These are phyloP conservation scores for Portevinia maculata DNA, from an alignment of 2,888 invertebrate species.

Conservation along the genomic window DNA sequence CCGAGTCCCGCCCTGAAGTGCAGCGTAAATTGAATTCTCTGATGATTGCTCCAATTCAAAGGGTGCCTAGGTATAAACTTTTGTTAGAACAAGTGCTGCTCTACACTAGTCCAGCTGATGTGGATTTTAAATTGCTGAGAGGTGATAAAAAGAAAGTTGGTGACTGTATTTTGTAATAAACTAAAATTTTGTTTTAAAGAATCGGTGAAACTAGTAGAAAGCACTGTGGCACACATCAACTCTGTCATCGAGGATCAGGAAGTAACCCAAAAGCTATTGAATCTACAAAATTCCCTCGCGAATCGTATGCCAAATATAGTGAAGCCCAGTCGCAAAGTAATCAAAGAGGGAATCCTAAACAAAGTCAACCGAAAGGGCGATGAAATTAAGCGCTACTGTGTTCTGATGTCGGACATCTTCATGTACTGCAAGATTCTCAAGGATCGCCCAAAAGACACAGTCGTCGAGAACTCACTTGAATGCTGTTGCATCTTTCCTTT, in stretches of 20 bases:
- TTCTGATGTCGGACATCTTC: slow-evolving; percentile 89
- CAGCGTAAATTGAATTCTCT: slow-evolving; percentile 88
- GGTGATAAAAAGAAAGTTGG: slow-evolving; percentile 79
- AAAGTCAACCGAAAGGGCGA: slow-evolving; percentile 84
- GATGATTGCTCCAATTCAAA: slow-evolving; percentile 90
- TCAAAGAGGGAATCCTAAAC: slow-evolving; percentile 87
- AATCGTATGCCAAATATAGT: slow-evolving; percentile 87
- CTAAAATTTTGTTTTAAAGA: slow-evolving; percentile 81
- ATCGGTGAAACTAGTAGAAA: slow-evolving; percentile 87
- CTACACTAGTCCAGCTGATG: slow-evolving; percentile 85
- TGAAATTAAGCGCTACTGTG: slow-evolving; percentile 86
- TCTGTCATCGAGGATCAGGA: slow-evolving; percentile 89
- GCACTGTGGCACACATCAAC: slow-evolving; percentile 88
- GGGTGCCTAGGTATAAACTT: slow-evolving; percentile 90
- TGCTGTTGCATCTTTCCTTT: slow-evolving; percentile 88
- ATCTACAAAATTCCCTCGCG: slow-evolving; percentile 86
- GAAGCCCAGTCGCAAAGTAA: slow-evolving; percentile 85
- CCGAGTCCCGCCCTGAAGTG: slow-evolving; percentile 89
- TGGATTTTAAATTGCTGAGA: slow-evolving; percentile 84
- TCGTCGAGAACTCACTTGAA: slow-evolving; percentile 85
- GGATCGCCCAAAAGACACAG: slow-evolving; percentile 83
- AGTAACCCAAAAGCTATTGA: slow-evolving; percentile 87
- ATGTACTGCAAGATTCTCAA: slow-evolving; percentile 88
- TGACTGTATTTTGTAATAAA: no score
- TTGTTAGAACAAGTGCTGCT: slow-evolving; percentile 87